Percentiles rank a stretch among this genome's conserved stretches.
Conservation (phyloP, 2,113 vertebrate species). For the Odontophorus gujanensis region DNA sequence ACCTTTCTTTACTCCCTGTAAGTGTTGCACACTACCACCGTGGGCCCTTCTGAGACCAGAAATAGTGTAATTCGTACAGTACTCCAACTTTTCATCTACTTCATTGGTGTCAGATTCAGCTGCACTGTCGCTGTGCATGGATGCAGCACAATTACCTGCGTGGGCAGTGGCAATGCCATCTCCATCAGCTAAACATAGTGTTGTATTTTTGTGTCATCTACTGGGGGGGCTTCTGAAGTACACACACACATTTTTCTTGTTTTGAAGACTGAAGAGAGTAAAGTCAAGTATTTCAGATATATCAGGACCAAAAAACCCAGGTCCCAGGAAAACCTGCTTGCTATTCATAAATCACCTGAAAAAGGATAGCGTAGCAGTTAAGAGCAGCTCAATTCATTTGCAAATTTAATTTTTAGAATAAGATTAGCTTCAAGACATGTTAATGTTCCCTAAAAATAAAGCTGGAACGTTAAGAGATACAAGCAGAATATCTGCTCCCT, state of each 20-base stretch:
- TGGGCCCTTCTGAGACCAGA: not conserved
- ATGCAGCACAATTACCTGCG: slow-evolving; percentile 45
- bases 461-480: not conserved
- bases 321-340: not conserved
- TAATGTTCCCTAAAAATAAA: not conserved
- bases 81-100: not conserved
- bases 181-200: slow-evolving; percentile 59
- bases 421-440: not conserved
- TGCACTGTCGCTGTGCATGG: not conserved
- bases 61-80: not conserved
- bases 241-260: not conserved
- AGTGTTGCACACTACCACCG: not conserved
- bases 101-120: not conserved
- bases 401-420: not conserved
- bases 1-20: not conserved
- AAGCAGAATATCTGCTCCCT: not conserved
- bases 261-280: not conserved
- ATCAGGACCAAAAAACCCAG: not conserved
- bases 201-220: slow-evolving; percentile 28
- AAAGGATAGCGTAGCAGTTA: not conserved
- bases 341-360: not conserved
- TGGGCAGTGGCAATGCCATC: slow-evolving; percentile 34
- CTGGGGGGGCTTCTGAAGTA: slow-evolving; percentile 1
- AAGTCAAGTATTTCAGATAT: not conserved
- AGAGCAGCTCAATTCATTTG: not conserved